Conservation (phyloP, 1,140 invertebrate species). For the Drosophila tsacasi region DNA sequence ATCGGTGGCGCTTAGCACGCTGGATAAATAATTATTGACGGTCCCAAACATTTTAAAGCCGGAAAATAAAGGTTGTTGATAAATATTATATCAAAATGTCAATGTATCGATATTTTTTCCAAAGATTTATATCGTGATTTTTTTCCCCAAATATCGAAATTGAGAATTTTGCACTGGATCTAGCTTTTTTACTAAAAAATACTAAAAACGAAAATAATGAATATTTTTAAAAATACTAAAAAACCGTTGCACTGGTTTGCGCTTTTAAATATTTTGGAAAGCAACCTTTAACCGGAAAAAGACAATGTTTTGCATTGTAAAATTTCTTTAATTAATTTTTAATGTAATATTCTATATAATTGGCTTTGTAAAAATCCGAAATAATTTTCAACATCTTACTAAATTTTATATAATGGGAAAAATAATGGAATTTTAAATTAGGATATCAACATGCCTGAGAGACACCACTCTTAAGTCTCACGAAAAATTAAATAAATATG, state of each 20-base stretch:
- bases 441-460: not conserved
- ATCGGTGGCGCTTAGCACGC: conserved; percentile 63
- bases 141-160: no score
- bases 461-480: not conserved
- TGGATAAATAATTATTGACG: conserved; percentile 75
- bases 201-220: not conserved
- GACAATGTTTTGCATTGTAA: no score
- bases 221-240: not conserved
- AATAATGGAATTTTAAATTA: not conserved
- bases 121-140: no score
- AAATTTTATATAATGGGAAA: not conserved
- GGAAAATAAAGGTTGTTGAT: not conserved
- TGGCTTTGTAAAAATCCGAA: not conserved
- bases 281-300: no score
- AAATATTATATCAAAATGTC: no score
- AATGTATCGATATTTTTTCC: no score
- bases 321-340: not conserved
- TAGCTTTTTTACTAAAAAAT: not conserved
- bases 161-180: no score
- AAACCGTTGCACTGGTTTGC: not conserved
- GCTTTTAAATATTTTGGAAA: not conserved
- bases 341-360: not conserved
- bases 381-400: not conserved
- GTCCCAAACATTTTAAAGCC: conserved; percentile 41
- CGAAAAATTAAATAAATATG: not conserved